A percentile compares a stretch with the other conserved stretches of the same genome.
Evolutionary conservation across 2,113 vertebrate genomes (phyloP).

Genomic region (Pachyramphus minor): DNA sequence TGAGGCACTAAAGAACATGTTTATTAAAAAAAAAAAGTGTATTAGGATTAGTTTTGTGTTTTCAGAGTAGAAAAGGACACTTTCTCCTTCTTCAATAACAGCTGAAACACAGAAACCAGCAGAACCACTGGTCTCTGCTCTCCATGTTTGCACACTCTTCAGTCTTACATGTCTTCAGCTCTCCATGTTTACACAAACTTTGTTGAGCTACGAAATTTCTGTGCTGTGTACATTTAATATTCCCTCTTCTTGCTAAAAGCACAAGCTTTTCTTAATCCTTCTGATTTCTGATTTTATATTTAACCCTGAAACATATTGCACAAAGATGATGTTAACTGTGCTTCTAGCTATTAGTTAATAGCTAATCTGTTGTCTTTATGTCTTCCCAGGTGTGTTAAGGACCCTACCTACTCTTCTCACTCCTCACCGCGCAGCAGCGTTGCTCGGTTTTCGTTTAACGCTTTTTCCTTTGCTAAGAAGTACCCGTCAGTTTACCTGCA

Average conservation of each 20-base stretch:
- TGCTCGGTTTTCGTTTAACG: constrained; percentile 77
- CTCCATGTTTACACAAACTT: background rate
- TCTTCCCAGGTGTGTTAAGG: constrained; percentile 75
- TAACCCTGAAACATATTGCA: background rate
- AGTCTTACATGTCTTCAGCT: no score
- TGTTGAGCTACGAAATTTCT: background rate
- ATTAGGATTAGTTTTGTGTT: background rate
- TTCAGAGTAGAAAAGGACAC: background rate
- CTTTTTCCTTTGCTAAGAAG: constrained; percentile 77
- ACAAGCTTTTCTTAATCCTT: background rate
- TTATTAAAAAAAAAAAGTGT: background rate
- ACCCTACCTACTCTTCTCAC: constrained; percentile 66
- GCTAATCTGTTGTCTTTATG: background rate
- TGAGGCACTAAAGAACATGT: background rate
- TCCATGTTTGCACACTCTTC: background rate
- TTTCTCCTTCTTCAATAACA: background rate
- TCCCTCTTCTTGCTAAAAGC: background rate
- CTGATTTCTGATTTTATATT: background rate
- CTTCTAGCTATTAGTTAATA: background rate
- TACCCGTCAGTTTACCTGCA: constrained; percentile 77
- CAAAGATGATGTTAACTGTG: background rate
- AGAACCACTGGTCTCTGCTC: background rate
- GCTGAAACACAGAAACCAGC: background rate
- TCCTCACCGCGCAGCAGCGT: background rate
- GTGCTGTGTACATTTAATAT: background rate